Evolutionary conservation across 2,888 invertebrate genomes (phyloP).

Genomic region (Orthosia incerta): DNA sequence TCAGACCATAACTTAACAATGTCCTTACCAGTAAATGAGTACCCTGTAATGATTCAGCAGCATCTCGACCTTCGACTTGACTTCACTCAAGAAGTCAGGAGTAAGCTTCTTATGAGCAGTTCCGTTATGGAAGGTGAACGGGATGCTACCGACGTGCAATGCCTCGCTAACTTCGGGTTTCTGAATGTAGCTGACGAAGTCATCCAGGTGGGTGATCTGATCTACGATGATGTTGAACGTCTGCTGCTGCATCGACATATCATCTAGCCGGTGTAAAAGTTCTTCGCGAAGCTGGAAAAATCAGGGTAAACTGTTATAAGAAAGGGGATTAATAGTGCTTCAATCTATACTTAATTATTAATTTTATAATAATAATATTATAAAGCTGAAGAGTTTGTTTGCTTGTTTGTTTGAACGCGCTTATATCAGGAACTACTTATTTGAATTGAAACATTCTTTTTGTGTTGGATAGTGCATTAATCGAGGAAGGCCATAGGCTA

Average conservation of each 20-base stretch:
- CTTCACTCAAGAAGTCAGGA: constrained; percentile 93
- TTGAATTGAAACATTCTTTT: too few relatives aligned
- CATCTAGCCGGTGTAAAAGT: constrained; percentile 73
- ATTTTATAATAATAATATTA: too few relatives aligned
- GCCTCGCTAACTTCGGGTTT: constrained; percentile 89
- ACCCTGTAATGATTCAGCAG: constrained; percentile 92
- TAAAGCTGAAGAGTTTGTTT: too few relatives aligned
- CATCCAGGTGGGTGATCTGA: constrained; percentile 75
- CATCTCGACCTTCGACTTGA: constrained; percentile 91
- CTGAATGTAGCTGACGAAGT: constrained; percentile 91
- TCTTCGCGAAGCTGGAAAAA: constrained; percentile 75
- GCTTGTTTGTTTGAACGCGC: too few relatives aligned
- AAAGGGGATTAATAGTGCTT: too few relatives aligned
- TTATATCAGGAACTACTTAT: too few relatives aligned
- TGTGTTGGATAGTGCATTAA: too few relatives aligned
- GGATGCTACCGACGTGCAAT: constrained; percentile 94
- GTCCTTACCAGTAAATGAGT: constrained; percentile 92
- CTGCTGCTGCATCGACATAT: constrained; percentile 75
- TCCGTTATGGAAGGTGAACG: constrained; percentile 76
- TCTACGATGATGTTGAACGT: constrained; percentile 82
- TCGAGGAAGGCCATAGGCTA: too few relatives aligned
- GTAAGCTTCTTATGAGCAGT: constrained; percentile 80
- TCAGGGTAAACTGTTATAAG: not conserved
- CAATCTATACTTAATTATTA: too few relatives aligned
- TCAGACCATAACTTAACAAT: not conserved